Base-by-base conservation (phyloP, 1,140 invertebrate species). In the Cydia splendana region DNA sequence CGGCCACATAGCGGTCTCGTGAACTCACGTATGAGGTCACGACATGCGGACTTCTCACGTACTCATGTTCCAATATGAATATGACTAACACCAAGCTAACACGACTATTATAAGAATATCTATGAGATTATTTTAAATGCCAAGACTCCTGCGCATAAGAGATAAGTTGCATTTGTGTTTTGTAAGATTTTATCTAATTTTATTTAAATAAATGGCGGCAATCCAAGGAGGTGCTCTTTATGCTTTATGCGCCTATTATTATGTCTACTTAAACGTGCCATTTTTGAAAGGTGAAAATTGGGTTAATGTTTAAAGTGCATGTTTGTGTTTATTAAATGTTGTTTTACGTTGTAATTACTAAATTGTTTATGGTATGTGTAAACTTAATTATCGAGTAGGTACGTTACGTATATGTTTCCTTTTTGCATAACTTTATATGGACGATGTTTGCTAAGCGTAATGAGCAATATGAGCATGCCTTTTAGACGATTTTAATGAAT, bases 1-100 rank as follows among this genome's bases (percentile, higher is more conserved):
- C 82, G 87, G 83, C 84, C 86, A 82, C 57, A 51, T 87, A 87
- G 85, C 87, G 86, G 87, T 87, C 76, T 51, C 48, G 34, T 79
- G 79, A 82, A 78, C 80, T 78, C 78, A 57, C 28, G 65, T 79
- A 82, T 82, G 80, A 82, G 80, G 82, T 80, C 81, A 80, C 57
- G 76, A 45, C 67, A 13, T 6, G 38, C 34, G 18, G 30, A 71
- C 34, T 71, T 71, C 67, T 71, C 67, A 71, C 67, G 67, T 71
- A 71, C 4, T 71, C 57, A 24, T 62, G 20, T 62, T 62, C 57
- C 20, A 24, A 62, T 57, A 62, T 62, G 20, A 62, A 62, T 62
- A 62, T 62, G 57, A 62, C 57, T 62, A 62, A 62, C 57, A 62
- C 18, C 15, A 24, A 0, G 15, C 18, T 62, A 62, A 62, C 18